A percentile compares a stretch with the other conserved stretches of the same genome.
These are phyloP conservation scores for Cliona cf. orientalis DNA, from an alignment of 37 sponge, comb jelly and placozoan species.

Conservation along the genomic window DNA sequence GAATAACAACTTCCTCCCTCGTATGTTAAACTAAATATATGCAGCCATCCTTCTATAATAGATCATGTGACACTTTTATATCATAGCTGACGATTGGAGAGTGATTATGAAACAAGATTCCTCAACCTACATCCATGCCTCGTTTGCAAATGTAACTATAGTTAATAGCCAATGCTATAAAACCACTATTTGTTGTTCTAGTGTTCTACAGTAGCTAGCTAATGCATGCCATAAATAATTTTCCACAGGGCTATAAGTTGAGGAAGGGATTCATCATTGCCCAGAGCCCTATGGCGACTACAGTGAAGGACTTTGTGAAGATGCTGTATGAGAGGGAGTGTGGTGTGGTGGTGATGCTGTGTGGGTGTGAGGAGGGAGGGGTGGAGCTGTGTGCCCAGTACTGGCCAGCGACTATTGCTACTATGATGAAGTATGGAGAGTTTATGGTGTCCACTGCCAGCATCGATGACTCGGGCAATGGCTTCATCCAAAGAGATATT, in stretches of 20 bases:
- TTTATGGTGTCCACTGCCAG: constrained; percentile 13
- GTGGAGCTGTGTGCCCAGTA: constrained; percentile 57
- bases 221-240: too few relatives aligned
- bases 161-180: neutral
- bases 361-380: constrained; percentile 8
- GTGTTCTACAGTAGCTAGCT: too few relatives aligned
- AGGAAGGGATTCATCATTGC: constrained; percentile 59
- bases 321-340: constrained; percentile 58
- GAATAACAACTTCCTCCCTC: constrained; percentile 40
- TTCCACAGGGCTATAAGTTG: constrained; percentile 57
- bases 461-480: constrained; percentile 18
- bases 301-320: constrained; percentile 54
- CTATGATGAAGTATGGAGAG: constrained; percentile 22
- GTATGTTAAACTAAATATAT: neutral
- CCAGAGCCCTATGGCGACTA: constrained; percentile 43
- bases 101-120: constrained; percentile 12
- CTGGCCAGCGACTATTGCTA: constrained; percentile 27
- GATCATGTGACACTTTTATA: too few relatives aligned
- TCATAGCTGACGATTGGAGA: constrained; percentile 33
- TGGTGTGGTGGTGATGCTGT: constrained; percentile 60
- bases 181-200: neutral
- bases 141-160: constrained; percentile 60
- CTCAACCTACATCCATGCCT: constrained; percentile 70
- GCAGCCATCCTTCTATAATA: neutral
- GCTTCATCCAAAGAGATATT: constrained; percentile 18